Conservation (phyloP, 2,888 invertebrate genomes). For the Catocala nupta region DNA sequence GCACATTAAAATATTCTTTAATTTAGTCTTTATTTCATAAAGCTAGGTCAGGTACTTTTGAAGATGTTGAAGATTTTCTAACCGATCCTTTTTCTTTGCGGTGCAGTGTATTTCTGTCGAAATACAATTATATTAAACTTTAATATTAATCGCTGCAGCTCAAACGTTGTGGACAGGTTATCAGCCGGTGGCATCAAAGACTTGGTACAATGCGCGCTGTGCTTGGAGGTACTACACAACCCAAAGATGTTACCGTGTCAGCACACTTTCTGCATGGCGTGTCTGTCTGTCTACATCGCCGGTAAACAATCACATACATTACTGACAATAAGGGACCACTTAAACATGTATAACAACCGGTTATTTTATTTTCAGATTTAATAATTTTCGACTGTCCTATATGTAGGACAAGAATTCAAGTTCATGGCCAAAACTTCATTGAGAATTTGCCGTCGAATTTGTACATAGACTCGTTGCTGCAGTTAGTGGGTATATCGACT, state of each 20-base stretch:
- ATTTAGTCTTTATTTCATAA: no score
- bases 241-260: constrained; percentile 90
- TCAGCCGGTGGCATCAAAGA: constrained; percentile 86
- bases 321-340: constrained; percentile 17
- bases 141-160: background rate
- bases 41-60: no score
- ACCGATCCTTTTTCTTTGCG: no score
- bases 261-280: constrained; percentile 89
- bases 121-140: no score
- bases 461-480: constrained; percentile 89
- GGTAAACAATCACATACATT: constrained; percentile 50
- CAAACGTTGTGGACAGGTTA: constrained; percentile 49
- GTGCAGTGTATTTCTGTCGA: no score
- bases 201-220: constrained; percentile 88
- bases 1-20: no score
- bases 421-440: constrained; percentile 82
- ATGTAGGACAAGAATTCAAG: constrained; percentile 83
- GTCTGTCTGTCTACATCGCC: constrained; percentile 83
- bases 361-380: constrained; percentile 64
- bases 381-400: constrained; percentile 86
- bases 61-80: no score
- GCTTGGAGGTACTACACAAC: constrained; percentile 85
- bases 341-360: constrained; percentile 1
- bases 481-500: constrained; percentile 74
- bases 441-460: constrained; percentile 89